Evolutionary conservation across 2,797 vertebrate genomes (phyloP).

Genomic region (Hylomyscus alleni): DNA sequence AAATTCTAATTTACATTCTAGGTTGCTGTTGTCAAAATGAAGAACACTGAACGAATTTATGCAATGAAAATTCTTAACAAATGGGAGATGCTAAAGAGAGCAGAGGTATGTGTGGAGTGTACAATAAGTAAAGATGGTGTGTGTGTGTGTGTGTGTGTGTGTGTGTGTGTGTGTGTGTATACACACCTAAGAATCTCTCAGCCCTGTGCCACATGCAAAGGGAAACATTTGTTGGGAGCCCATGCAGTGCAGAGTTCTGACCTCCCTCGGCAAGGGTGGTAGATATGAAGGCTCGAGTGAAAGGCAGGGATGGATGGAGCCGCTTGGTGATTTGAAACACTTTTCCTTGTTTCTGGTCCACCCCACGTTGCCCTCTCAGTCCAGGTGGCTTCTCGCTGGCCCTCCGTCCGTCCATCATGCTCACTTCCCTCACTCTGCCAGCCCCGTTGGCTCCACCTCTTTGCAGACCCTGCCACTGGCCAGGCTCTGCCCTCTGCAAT

Average conservation of each 20-base stretch:
- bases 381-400: too few species aligned
- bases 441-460: neutral
- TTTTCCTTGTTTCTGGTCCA: neutral
- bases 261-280: fast-evolving
- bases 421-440: neutral
- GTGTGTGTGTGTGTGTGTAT: too few species aligned
- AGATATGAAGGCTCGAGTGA: neutral
- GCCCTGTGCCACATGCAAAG: slow-evolving; percentile 68
- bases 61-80: slow-evolving; percentile 99
- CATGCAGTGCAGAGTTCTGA: neutral
- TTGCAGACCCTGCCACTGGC: neutral
- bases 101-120: slow-evolving; percentile 91
- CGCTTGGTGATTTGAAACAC: neutral
- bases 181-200: neutral
- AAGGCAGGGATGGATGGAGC: neutral
- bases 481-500: neutral
- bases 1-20: slow-evolving; percentile 84
- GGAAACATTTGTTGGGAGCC: slow-evolving; percentile 60
- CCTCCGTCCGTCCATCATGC: fast-evolving
- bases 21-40: slow-evolving; percentile 99
- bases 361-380: neutral
- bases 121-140: neutral
- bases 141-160: too few species aligned
- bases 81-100: slow-evolving; percentile 99
- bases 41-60: slow-evolving; percentile 97